Evolutionary conservation across 2,888 invertebrate genomes (phyloP), one percentile per base, ranked within the genome.

Genomic region (Aphidius colemani): DNA sequence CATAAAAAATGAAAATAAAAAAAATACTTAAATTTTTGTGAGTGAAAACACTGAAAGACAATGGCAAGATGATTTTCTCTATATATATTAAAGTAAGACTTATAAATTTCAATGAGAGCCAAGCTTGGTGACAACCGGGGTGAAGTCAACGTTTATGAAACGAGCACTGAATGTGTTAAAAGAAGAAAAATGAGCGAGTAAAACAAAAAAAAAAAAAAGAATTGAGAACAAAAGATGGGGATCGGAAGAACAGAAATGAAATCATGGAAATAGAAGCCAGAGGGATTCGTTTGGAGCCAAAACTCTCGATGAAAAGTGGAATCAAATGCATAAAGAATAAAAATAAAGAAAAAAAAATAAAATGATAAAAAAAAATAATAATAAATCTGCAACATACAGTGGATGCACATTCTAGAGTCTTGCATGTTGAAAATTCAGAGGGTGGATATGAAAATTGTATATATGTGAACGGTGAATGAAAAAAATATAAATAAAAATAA

Each of bases 81-180:
- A 30, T 30, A 18, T 18, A 30, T 30, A 30, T 30, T 65, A 68
- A 70, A 68, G 67, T 61, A 65, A 71, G 75, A 72, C 74, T 74
- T 74, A 75, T 75, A 75, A 75, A 75, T 75, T 75, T 72, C 63
- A 69, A 67, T 65, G 67, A 67, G 56, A 66, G n/a, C 46, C 48
- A 58, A 61, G 51, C 59, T 40, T 56, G 59, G 46, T 59, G 43
- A 58, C 58, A 30, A 43, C 41, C 5, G 50, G 46, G 63, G 30
- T 45, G 49, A 59, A 55, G 57, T 59, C 30, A 30, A 30, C 30
- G 30, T 30, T 30, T 30, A 30, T 30, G 30, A 30, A 30, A 30
- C 30, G 30, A 30, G 30, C 30, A 30, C 30, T 30, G 30, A 30
- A 30, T 30, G 50, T 11, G 30, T 30, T 48, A 9, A 39, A n/a